A percentile compares a stretch with the other conserved stretches of the same genome.
These are phyloP conservation scores for Xiphophorus birchmanni DNA, from an alignment of 2,797 vertebrate species.

Conservation along the genomic window DNA sequence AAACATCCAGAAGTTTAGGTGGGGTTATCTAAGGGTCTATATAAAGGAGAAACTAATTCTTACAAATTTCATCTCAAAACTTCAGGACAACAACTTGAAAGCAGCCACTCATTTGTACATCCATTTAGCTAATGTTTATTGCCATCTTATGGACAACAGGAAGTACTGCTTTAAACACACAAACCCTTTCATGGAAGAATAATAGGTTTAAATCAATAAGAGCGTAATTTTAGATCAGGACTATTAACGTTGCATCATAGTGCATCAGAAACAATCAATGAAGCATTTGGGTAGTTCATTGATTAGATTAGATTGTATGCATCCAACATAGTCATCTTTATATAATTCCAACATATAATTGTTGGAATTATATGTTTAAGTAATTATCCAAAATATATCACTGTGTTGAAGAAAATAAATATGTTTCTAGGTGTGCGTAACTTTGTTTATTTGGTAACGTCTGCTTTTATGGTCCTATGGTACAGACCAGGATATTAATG, in stretches of 20 bases:
- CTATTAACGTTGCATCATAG: constrained; percentile 16
- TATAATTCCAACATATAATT: too few species aligned
- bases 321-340: too few species aligned
- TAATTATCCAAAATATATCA: neutral
- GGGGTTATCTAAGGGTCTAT: neutral
- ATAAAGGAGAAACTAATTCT: neutral
- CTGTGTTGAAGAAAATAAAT: too few species aligned
- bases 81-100: constrained; percentile 7
- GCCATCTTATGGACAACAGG: constrained; percentile 48
- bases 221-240: constrained; percentile 10
- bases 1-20: neutral
- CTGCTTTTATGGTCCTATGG: too few species aligned
- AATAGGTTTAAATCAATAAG: constrained; percentile 11
- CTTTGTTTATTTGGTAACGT: too few species aligned
- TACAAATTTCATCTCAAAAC: neutral
- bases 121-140: constrained; percentile 29
- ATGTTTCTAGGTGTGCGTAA: too few species aligned
- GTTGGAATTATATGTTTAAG: neutral
- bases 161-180: constrained; percentile 26
- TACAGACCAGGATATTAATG: too few species aligned
- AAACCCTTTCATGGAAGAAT: neutral
- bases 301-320: constrained; percentile 13
- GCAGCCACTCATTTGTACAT: neutral
- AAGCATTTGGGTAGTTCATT: constrained; percentile 24
- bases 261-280: constrained; percentile 32